phyloP scores from a whole-genome alignment of 2,888 invertebrate genomes.

The Glyphotaelius pellucidus region DNA sequence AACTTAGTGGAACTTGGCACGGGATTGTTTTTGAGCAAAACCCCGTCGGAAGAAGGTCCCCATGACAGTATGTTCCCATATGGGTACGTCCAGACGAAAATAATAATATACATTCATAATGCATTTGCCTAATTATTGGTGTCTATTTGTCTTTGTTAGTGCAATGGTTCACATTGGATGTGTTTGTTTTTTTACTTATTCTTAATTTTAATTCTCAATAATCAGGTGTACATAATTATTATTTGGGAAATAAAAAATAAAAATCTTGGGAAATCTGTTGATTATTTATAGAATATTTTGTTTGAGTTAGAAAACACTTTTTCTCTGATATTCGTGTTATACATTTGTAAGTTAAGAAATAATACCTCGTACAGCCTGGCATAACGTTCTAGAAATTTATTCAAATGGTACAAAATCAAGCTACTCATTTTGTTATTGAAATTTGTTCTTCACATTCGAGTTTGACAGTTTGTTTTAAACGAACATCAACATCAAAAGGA shows the following conservation, averaged over 20 bases:
- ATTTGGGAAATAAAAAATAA: neutral
- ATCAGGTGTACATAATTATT: neutral
- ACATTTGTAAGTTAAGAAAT: neutral
- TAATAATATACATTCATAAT: constrained; percentile 27
- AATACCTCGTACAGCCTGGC: neutral
- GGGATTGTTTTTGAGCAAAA: constrained; percentile 94
- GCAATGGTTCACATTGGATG: constrained; percentile 8
- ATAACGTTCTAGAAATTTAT: too few relatives aligned
- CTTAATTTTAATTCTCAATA: neutral
- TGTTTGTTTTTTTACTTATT: neutral
- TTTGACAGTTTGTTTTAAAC: too few relatives aligned
- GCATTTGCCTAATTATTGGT: constrained; percentile 38
- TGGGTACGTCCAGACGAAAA: constrained; percentile 77
- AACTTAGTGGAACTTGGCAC: constrained; percentile 97
- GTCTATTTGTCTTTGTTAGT: constrained; percentile 46
- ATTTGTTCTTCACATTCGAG: too few relatives aligned
- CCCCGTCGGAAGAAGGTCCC: constrained; percentile 93
- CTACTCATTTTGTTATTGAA: too few relatives aligned
- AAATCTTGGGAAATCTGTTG: neutral
- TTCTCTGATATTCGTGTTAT: neutral
- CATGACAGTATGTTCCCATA: constrained; percentile 81
- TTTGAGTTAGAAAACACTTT: neutral
- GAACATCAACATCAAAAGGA: too few relatives aligned
- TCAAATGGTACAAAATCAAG: too few relatives aligned
- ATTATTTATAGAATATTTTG: neutral